Base-by-base conservation (phyloP, 1,140 invertebrate species). In the Mya arenaria region DNA sequence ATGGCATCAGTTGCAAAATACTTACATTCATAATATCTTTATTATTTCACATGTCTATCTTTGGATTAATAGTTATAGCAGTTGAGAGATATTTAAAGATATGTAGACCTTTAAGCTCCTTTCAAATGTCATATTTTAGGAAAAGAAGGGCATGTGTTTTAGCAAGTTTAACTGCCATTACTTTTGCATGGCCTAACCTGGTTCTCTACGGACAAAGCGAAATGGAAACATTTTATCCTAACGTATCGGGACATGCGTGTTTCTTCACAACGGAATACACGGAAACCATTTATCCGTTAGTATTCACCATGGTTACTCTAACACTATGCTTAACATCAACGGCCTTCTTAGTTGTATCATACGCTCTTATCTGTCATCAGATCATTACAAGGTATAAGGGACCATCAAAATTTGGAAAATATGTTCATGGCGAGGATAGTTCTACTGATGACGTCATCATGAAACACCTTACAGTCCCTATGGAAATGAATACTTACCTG, bases 81-180 rank as follows among this genome's bases (percentile, higher is more conserved):
- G 39, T 82, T 15, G 79, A 82, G 23, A 63, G 79, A n/a, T 82
- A 73, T 60, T 34, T 82, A 15, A 82, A 82, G 52, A 82, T 82
- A 17, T 82, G 79, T 41, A 37, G 32, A 63, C 79, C 79, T 6
- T 39, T 82, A 10, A 52, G 77, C 17, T 72, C 55, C 19, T 1
- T 72, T 8, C 68, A 82, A n/a, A 65, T 72, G 30, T 71, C 68
- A 48, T 62, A 65, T 44, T 82, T 73, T 72, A 56, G 68, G 6
- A 65, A 63, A 32, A 63, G 37, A n/a, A 13, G 48, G 36, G 65
- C 79, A 8, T 82, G 79, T 34, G 17, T 28, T 39, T 48, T 37
- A 15, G 77, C 79, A 15, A 34, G 58, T 1, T 28, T 52, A 4
- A 0, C 32, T 1, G 23, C 68, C 13, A 15, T 73, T 17, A 13